Evolutionary conservation across 2,888 invertebrate species (phyloP), one percentile per base, ranked within the genome.

Genomic region (Bedellia somnulentella): DNA sequence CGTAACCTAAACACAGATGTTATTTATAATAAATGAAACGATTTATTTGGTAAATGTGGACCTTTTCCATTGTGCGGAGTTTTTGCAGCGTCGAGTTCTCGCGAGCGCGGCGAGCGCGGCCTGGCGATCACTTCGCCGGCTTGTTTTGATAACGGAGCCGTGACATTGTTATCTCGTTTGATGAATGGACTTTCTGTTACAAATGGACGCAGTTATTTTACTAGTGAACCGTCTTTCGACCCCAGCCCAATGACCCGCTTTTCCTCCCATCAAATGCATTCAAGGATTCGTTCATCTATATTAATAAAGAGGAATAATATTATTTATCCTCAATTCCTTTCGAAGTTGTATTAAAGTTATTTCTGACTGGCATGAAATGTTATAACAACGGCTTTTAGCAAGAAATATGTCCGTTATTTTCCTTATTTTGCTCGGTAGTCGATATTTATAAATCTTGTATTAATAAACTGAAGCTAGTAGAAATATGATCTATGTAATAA

Each of bases 181-280:
- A 70, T 66, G 66, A 68, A 70, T 70, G 66, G 66, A 57, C 64
- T 67, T 67, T 67, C 64, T 68, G 67, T 67, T 59, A 61, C 61
- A 61, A 70, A 67, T 66, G 66, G 58, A 54, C 61, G 56, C 54
- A 58, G 64, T 62, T 64, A 61, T 66, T 64, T 58, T 49, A 56
- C 56, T 60, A 57, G 59, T 62, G 55, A 58, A 59, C 58, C 53
- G 52, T 39, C 40, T 45, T 43, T 39, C 42, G 46, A 51, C 52
- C 14, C 25, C 23, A 17, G 15, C 10, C 6, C 25, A 22, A 15
- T 18, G 21, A 25, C 13, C 4, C 4, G 26, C 12, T 13, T n/a
- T 26, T 10, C 12, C 12, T 26, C 9, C 26, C 8, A 12, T 10
- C 12, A n/a, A 26, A 26, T 12, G 15, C n/a, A n/a, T n/a, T n/a